These are phyloP conservation scores for Squalus acanthias DNA, from an alignment of 2,797 vertebrate genomes.

Conservation along the genomic window DNA sequence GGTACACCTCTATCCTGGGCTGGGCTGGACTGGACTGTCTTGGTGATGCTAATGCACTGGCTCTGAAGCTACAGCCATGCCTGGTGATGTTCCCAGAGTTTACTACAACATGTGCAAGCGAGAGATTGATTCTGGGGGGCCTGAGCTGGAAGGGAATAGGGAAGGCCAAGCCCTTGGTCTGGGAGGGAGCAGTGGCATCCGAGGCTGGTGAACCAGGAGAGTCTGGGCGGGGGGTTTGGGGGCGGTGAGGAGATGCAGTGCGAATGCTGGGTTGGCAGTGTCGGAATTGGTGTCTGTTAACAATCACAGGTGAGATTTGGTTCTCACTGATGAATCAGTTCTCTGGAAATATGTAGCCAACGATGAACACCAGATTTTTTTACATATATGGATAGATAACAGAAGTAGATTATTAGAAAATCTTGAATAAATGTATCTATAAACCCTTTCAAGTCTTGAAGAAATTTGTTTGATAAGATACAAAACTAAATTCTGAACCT, in stretches of 20 bases:
- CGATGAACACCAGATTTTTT: background rate
- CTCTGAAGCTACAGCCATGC: background rate
- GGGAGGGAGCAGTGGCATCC: background rate
- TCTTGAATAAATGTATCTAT: background rate
- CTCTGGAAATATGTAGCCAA: background rate
- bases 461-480: background rate
- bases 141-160: background rate
- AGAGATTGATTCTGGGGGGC: background rate
- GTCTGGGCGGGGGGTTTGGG: background rate
- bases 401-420: background rate
- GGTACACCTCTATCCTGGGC: background rate
- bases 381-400: background rate
- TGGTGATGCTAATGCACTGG: background rate
- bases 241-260: background rate
- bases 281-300: background rate
- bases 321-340: background rate
- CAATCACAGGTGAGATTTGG: background rate
- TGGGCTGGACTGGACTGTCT: background rate
- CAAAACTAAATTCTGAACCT: background rate
- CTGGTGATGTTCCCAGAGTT: background rate
- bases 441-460: background rate
- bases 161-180: background rate
- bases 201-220: background rate
- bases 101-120: background rate
- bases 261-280: background rate